Evolutionary conservation across 2,113 vertebrate genomes (phyloP), one percentile per base, ranked within the genome.

Genomic region (Epinephelus cyanopodus): DNA sequence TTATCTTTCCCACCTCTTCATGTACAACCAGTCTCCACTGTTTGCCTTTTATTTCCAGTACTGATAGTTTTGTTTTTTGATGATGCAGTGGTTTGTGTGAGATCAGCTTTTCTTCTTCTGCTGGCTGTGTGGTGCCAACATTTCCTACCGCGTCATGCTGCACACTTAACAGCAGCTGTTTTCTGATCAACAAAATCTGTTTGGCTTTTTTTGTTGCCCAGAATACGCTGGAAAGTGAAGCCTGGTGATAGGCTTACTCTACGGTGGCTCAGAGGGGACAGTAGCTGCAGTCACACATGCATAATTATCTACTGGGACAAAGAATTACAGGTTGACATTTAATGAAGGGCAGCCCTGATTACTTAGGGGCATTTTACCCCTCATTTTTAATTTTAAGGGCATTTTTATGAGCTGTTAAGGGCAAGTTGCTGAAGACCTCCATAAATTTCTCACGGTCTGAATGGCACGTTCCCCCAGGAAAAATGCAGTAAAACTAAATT

Each of bases 281-380:
- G 25, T 21, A 23, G 77, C 63, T 69, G 37, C 53, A 74, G 47
- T 42, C 33, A 53, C n/a, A 77, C 33, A 37, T 61, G 47, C 79
- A 70, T 74, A 70, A 83, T 66, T 64, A 57, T 53, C n/a, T 60
- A 42, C 60, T 37, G 50, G 48, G 14, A 17, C 19, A 56, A 56
- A 77, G 33, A 54, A 61, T 42, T n/a, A 56, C 15, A 80, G 12
- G 57, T 37, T 89, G 82, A 74, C 77, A 79, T 89, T 89, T 82
- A 79, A 74, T 52, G 63, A 83, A 86, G 77, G 79, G 29, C 79
- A 72, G 19, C 15, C 19, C 15, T 81, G 29, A 71, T 66, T 37
- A 63, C 76, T 17, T 0, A 48, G 29, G 39, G 39, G 53, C 7
- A 25, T 76, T 81, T 74, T 45, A 54, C 42, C 33, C 19, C 13